These are phyloP conservation scores for Phoeniculus purpureus DNA, from an alignment of 2,797 vertebrate species.

Conservation along the genomic window DNA sequence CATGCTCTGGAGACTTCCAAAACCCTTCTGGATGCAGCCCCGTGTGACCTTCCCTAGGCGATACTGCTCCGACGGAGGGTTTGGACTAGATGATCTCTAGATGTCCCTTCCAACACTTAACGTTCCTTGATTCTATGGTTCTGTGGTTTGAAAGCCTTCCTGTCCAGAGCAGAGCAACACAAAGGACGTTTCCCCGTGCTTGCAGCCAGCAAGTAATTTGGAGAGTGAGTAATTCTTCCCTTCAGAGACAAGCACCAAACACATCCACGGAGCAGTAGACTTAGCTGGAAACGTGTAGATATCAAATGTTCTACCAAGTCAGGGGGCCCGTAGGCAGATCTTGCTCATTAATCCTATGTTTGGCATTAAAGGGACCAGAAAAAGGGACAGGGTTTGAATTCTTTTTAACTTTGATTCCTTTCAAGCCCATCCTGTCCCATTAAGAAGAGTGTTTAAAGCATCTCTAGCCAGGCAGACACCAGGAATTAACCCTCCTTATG, in stretches of 20 bases:
- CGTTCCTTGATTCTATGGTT: too few relatives aligned
- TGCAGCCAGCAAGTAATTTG: conserved; percentile 41
- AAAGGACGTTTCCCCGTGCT: conserved; percentile 16
- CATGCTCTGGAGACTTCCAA: too few relatives aligned
- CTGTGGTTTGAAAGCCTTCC: background rate
- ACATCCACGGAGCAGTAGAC: background rate
- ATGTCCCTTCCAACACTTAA: too few relatives aligned
- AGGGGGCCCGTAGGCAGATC: background rate
- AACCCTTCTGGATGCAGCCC: too few relatives aligned
- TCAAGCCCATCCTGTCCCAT: background rate
- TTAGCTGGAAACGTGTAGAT: background rate
- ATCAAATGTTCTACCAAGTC: background rate
- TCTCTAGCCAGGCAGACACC: background rate
- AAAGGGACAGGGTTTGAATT: background rate
- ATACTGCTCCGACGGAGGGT: too few relatives aligned
- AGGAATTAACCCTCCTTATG: background rate
- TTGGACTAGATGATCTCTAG: too few relatives aligned
- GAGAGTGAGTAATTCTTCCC: conserved; percentile 33
- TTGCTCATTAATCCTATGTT: conserved; percentile 15
- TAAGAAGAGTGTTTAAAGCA: background rate
- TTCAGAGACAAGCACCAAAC: conserved; percentile 25
- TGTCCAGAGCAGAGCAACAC: conserved; percentile 1
- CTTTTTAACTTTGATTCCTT: background rate
- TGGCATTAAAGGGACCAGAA: background rate
- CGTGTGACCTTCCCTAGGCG: too few relatives aligned